A percentile compares a stretch with the other conserved stretches of the same genome.
These are phyloP conservation scores for Noturus placidus DNA, from an alignment of 2,113 vertebrate genomes.

Conservation along the genomic window DNA sequence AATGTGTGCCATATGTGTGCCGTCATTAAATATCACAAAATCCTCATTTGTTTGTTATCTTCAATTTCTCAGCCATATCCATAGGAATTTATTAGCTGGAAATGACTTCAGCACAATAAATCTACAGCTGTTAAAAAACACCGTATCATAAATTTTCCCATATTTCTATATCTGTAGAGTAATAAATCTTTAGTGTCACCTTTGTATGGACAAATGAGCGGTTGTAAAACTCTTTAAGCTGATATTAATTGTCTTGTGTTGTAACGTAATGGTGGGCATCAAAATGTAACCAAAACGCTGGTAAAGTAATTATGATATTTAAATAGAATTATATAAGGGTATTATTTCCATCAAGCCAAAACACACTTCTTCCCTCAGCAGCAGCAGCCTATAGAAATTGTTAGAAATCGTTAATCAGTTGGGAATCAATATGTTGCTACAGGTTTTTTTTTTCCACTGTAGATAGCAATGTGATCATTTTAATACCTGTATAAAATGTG, in stretches of 20 bases:
- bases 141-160: background rate
- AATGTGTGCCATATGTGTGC: slow-evolving; percentile 2
- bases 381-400: background rate
- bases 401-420: background rate
- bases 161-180: background rate
- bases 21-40: slow-evolving; percentile 35
- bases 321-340: background rate
- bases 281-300: background rate
- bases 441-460: background rate
- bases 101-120: slow-evolving; percentile 22
- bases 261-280: background rate
- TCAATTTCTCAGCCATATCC: slow-evolving; percentile 33
- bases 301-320: slow-evolving; percentile 8
- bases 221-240: background rate
- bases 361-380: background rate
- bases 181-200: background rate
- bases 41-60: slow-evolving; percentile 47
- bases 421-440: background rate
- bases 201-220: slow-evolving; percentile 1
- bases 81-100: slow-evolving; percentile 34
- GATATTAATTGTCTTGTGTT: slow-evolving; percentile 6
- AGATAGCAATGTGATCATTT: background rate
- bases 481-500: background rate
- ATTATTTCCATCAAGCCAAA: background rate
- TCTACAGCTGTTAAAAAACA: background rate